phyloP scores from a whole-genome alignment of 2,888 invertebrate genomes.

The Perizoma flavofasciatum region DNA sequence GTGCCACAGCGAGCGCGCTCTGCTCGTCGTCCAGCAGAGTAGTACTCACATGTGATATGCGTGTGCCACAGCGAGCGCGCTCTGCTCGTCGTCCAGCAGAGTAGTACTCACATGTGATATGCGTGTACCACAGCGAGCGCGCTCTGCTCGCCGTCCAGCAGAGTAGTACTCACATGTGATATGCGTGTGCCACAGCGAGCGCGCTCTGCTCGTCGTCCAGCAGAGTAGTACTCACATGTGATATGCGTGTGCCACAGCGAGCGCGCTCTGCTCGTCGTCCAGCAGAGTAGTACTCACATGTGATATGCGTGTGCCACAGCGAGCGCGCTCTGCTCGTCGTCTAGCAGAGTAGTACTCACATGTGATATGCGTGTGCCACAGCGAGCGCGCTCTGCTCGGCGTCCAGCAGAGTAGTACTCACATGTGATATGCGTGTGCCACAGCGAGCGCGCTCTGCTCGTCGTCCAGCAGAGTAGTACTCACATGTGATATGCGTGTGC shows the following conservation, averaged over 20 bases:
- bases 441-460: conserved; percentile 48
- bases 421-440: conserved; percentile 68
- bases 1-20: conserved; percentile 51
- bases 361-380: conserved; percentile 63
- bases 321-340: conserved; percentile 47
- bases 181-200: conserved; percentile 63
- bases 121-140: conserved; percentile 60
- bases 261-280: conserved; percentile 44
- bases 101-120: conserved; percentile 63
- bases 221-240: conserved; percentile 61
- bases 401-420: conserved; percentile 57
- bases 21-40: conserved; percentile 53
- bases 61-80: conserved; percentile 55
- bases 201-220: conserved; percentile 49
- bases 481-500: conserved; percentile 68
- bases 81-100: conserved; percentile 52
- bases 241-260: conserved; percentile 65
- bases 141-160: conserved; percentile 52
- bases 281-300: conserved; percentile 61
- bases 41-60: conserved; percentile 67
- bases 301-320: conserved; percentile 66
- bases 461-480: conserved; percentile 56
- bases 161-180: conserved; percentile 60
- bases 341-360: conserved; percentile 62
- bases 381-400: conserved; percentile 50